Conservation (phyloP, 2,113 vertebrate genomes). For the Chionodraco myersi region DNA sequence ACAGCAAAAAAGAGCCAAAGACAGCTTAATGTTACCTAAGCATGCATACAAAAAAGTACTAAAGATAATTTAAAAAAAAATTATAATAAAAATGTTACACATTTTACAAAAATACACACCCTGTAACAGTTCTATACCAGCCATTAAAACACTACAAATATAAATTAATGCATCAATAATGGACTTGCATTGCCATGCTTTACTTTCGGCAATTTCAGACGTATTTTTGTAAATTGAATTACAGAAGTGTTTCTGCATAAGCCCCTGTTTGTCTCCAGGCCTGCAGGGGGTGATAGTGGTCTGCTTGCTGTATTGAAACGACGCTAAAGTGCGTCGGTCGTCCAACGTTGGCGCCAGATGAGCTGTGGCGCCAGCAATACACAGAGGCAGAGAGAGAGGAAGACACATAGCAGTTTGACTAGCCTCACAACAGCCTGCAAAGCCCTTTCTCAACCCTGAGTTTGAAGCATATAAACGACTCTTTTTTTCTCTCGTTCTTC, state of each 20-base stretch:
- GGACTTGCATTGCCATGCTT: not conserved
- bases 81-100: too few species aligned
- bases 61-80: too few species aligned
- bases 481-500: conserved; percentile 26
- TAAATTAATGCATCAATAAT: not conserved
- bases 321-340: conserved; percentile 78
- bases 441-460: conserved; percentile 21
- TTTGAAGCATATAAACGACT: conserved; percentile 43
- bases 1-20: too few species aligned
- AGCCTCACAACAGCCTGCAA: conserved; percentile 64
- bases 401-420: conserved; percentile 59
- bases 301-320: not conserved
- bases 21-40: too few species aligned
- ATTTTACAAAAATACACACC: too few species aligned
- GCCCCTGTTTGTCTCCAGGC: conserved; percentile 36
- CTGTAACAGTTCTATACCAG: not conserved
- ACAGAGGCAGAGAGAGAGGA: conserved; percentile 59
- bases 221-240: not conserved
- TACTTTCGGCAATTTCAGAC: not conserved
- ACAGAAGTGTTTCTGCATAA: not conserved
- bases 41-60: too few species aligned
- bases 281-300: conserved; percentile 56
- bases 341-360: conserved; percentile 85
- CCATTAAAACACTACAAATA: not conserved
- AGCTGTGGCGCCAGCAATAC: conserved; percentile 82